Conservation (phyloP, 2,797 vertebrate genomes). For the Mus spretus region DNA sequence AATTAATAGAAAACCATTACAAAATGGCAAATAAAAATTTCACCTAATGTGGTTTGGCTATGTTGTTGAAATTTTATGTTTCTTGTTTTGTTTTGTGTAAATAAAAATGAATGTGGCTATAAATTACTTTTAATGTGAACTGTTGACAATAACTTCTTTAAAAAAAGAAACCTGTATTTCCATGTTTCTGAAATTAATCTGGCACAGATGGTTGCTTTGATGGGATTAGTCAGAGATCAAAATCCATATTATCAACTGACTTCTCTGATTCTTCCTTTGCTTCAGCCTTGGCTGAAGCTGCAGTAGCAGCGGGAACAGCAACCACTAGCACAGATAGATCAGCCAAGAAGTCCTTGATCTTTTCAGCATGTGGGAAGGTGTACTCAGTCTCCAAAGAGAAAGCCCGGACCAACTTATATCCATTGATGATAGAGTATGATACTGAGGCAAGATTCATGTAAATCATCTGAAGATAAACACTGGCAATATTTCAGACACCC, state of each 20-base stretch:
- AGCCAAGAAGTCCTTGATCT: constrained; percentile 97
- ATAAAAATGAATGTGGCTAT: neutral
- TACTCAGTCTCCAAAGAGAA: constrained; percentile 96
- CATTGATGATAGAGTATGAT: constrained; percentile 96
- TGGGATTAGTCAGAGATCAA: constrained; percentile 93
- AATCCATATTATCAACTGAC: constrained; percentile 97
- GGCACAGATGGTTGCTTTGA: neutral
- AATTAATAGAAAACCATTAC: neutral
- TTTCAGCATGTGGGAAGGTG: constrained; percentile 97
- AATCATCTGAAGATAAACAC: constrained; percentile 96
- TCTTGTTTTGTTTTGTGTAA: neutral
- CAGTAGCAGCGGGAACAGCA: constrained; percentile 83
- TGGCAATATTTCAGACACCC: constrained; percentile 97
- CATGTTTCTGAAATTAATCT: constrained; percentile 78
- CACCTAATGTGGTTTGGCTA: neutral
- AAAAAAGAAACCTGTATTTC: constrained; percentile 73
- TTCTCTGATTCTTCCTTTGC: constrained; percentile 94
- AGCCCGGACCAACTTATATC: constrained; percentile 96
- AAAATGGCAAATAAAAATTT: neutral
- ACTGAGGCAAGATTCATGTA: constrained; percentile 97
- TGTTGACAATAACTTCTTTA: neutral
- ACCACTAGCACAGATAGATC: constrained; percentile 95
- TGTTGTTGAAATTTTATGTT: neutral
- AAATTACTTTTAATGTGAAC: neutral
- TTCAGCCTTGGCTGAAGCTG: constrained; percentile 87